These are phyloP conservation scores for Lagria hirta DNA, from an alignment of 2,888 invertebrate genomes.

Conservation along the genomic window DNA sequence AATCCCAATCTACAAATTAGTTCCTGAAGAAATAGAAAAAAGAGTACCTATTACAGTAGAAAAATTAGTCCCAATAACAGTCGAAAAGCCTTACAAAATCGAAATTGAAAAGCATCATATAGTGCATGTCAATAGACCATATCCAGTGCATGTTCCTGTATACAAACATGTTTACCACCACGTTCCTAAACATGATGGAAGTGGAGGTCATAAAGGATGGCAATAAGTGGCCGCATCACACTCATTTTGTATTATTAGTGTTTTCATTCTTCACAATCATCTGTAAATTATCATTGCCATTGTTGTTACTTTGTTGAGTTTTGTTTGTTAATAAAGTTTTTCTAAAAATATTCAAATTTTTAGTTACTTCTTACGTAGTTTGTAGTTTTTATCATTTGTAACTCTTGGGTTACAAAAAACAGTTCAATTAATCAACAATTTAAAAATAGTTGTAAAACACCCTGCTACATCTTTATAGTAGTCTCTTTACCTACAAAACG, in stretches of 20 bases:
- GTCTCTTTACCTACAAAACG: no score
- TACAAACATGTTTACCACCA: slow-evolving; percentile 75
- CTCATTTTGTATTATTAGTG: slow-evolving; percentile 19
- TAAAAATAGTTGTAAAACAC: no score
- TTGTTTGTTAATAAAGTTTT: slow-evolving; percentile 6
- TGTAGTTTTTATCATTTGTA: no score
- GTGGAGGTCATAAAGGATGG: slow-evolving; percentile 26
- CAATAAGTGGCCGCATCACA: slow-evolving; percentile 13
- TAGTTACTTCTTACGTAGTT: no score
- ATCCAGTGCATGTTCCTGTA: slow-evolving; percentile 72
- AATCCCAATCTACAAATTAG: slow-evolving; percentile 72
- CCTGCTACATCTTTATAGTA: no score
- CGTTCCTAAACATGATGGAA: slow-evolving; percentile 44
- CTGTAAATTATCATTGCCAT: slow-evolving; percentile 20
- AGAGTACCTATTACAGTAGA: slow-evolving; percentile 74
- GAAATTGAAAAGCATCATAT: slow-evolving; percentile 74
- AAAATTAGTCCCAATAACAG: slow-evolving; percentile 69
- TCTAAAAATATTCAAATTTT: no score
- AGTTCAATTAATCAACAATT: no score
- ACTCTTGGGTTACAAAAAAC: no score
- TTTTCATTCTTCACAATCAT: slow-evolving; percentile 10
- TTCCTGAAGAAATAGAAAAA: slow-evolving; percentile 71
- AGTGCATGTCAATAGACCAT: slow-evolving; percentile 65
- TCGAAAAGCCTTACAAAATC: slow-evolving; percentile 75
- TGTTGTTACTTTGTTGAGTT: slow-evolving; percentile 21